Base-by-base conservation (phyloP, 2,797 vertebrate species). In the Hemibagrus guttatus region DNA sequence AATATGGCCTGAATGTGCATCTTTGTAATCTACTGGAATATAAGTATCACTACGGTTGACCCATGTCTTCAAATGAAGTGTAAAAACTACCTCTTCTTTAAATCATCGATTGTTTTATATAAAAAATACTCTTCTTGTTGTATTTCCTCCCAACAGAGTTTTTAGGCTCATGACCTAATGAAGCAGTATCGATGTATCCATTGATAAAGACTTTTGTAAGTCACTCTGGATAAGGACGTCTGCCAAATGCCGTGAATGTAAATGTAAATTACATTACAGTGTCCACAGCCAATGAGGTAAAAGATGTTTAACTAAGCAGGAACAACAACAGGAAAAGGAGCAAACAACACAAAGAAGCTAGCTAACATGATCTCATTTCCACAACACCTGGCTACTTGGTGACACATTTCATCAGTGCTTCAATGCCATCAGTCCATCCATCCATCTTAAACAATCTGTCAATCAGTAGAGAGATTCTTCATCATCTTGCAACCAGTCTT, bases 401-500 rank as follows among this genome's bases (percentile, higher is more conserved):
- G 23, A 80, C 3, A 12, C 28, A 63, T 75, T 17, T 31, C n/a
- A 71, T 71, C 78, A 86, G 19, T 52, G 74, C 56, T 11, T 39
- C 52, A 42, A 49, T 81, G 59, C 35, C 74, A 84, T 59, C 81
- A 84, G 23, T 56, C 74, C 56, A 39, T 39, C 35, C 35, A 66
- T 81, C 11, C 68, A 81, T 81, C 75, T 23, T 54, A 81, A 61
- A 75, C 68, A 26, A 28, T 80, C 58, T 12, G 6, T 80, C 35
- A 83, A 80, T 46, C 79, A 39, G 16, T 74, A 74, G 35, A 49
- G 12, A 39, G 28, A 88, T 72, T 54, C 54, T 72, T 79, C 63
- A 78, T 83, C 71, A 71, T 42, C 64, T 39, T 85, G 39, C 78
- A 52, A 54, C 54, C 79, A 61, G 46, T 85, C 81, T 59, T 87